Evolutionary conservation across 2,888 invertebrate species (phyloP), one percentile per base, ranked within the genome.

Genomic region (Drepana falcataria): DNA sequence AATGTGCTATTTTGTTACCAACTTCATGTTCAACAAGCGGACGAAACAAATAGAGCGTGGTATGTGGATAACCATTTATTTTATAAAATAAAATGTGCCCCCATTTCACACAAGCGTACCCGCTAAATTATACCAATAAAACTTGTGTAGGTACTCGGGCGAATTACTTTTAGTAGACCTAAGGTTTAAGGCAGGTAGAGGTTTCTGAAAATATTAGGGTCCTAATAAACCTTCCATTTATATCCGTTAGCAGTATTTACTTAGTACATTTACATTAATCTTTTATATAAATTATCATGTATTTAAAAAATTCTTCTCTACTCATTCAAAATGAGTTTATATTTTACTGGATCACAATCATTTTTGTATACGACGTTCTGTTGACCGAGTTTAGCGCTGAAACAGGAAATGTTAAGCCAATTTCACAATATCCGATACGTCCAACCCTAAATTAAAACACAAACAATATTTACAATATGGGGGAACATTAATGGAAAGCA

Each of bases 31-130:
- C 63, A 67, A 68, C 65, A 68, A 67, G 66, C 61, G 66, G 62
- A 60, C 57, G 64, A 55, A 65, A 61, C 69, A 79, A 81, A 75
- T 79, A 68, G 79, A 75, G 75, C 77, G 73, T 72, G 74, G 63
- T 69, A 65, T 66, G 66, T 60, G 65, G 73, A 75, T 75, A 78
- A 65, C 69, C 60, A 62, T 68, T 68, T 67, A 64, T 67, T 56
- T 56, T 60, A 62, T 66, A 64, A 65, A 67, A 69, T 68, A 68
- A 69, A 72, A 67, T 58, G 60, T 62, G 55, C 35, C 34, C 48
- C 48, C 40, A 44, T 44, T 2, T 34, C 52, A 48, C 57, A 52
- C 55, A 55, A 44, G 9, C 44, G 44, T 44, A 7, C 40, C 40
- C 34, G 33, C 40, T 41, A 51, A 41, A 40, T 40, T 51, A 40